Base-by-base conservation (phyloP, 2,797 vertebrate genomes). In the Acipenser oxyrinchus region DNA sequence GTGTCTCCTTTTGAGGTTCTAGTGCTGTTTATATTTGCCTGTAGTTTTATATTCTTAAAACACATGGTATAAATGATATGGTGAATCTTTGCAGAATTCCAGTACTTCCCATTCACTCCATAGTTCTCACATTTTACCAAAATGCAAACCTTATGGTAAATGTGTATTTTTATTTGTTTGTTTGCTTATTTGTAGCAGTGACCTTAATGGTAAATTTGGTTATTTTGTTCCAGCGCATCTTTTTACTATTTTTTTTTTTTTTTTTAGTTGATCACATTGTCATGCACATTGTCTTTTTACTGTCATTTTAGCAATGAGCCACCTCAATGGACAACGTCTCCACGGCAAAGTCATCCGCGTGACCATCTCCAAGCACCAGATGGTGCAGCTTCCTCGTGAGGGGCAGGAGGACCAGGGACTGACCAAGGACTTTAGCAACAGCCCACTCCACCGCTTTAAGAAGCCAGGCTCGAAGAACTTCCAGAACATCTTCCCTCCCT, bases 381-480 rank as follows among this genome's bases (percentile, higher is more conserved):
- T 82, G 63, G 90, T 97, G 71, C 90, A 92, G 52, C 90, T 96
- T 79, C 95, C 93, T 71, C 83, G 79, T 51, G 88, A 90, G 64
- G 93, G 91, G 13, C 88, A 90, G 53, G 89, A 93, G 18, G 88
- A 93, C 72, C 88, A 89, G 71, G 86, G 85, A 11, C 82, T 97
- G 73, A 96, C 94, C 0, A 91, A 88, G 74, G 94, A 97, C 82
- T 97, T 91, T 66, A 91, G 87, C 59, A 90, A 90, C 73, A 95
- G 93, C 70, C 88, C 90, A 66, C 84, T 97, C 68, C 94, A 96
- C 78, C 95, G 94, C 79, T 97, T 95, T 82, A 95, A 92, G 77
- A 93, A 92, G 18, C 90, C 93, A 1, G 90, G 90, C 23, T 94
- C 93, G 63, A 95, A 90, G 78, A 94, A 94, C 70, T 94, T 92